A percentile compares a stretch with the other conserved stretches of the same genome.
Evolutionary conservation across 2,797 vertebrate species (phyloP).

Genomic region (Acanthornis magna): DNA sequence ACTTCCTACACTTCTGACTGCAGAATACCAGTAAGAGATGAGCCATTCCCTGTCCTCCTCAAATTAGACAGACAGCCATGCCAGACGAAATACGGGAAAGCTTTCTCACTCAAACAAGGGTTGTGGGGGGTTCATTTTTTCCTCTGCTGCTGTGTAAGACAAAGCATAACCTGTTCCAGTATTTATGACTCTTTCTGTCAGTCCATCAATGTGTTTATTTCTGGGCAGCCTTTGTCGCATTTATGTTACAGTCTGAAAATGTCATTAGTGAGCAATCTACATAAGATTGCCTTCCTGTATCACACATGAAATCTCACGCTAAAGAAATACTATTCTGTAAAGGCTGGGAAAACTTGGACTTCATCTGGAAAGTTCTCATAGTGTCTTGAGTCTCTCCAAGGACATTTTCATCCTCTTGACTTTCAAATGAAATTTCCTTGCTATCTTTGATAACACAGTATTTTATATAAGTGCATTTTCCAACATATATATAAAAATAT

Average conservation of each 20-base stretch:
- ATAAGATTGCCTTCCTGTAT: constrained; percentile 30
- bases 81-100: neutral
- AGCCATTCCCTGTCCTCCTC: neutral
- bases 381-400: neutral
- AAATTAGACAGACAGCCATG: neutral
- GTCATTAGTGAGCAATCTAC: constrained; percentile 5
- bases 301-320: neutral
- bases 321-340: neutral
- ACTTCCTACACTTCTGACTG: neutral
- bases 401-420: neutral
- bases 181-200: constrained; percentile 30
- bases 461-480: neutral
- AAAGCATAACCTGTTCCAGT: constrained; percentile 24
- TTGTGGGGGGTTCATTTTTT: neutral
- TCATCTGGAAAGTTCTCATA: neutral
- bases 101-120: constrained; percentile 1
- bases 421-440: constrained; percentile 22
- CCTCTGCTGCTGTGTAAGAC: constrained; percentile 20
- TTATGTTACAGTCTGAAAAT: constrained; percentile 42
- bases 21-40: neutral
- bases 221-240: neutral
- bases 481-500: neutral
- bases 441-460: neutral
- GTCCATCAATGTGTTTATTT: constrained; percentile 1
- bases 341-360: neutral